These are phyloP conservation scores for Platysternon megacephalum DNA, from an alignment of 2,113 vertebrate species.

Conservation along the genomic window DNA sequence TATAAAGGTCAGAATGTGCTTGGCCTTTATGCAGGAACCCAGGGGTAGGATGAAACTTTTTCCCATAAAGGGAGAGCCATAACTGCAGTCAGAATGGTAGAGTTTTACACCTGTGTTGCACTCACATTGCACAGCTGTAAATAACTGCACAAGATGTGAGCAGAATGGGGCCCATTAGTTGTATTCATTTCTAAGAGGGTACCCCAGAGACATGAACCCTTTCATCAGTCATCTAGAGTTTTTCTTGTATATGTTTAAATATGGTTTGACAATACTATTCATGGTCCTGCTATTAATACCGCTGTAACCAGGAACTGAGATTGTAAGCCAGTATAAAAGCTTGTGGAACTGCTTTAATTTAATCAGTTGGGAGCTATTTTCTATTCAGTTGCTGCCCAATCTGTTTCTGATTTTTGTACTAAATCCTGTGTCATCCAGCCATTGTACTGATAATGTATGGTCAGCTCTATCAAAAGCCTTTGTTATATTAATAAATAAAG, in stretches of 20 bases:
- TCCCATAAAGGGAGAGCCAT: background rate
- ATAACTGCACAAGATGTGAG: background rate
- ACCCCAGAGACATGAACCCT: background rate
- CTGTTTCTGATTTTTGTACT: constrained; percentile 7
- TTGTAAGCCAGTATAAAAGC: background rate
- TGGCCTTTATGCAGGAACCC: background rate
- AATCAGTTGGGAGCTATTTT: background rate
- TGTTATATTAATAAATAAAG: background rate
- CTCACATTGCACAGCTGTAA: background rate
- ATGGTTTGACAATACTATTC: background rate
- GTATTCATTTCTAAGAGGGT: background rate
- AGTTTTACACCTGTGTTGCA: background rate
- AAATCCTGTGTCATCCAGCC: background rate
- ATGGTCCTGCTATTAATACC: background rate
- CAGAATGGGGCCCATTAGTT: background rate
- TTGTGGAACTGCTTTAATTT: background rate
- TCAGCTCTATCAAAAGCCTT: constrained; percentile 18
- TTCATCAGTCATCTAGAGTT: background rate
- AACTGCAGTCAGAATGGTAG: background rate
- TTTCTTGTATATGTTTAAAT: background rate
- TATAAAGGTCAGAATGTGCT: too few relatives aligned
- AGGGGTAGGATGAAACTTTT: background rate
- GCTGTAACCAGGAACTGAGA: rapidly evolving
- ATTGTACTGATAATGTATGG: background rate
- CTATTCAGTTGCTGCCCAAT: background rate